Base-by-base conservation (phyloP, 1,140 invertebrate species). In the Lucilia sericata region DNA sequence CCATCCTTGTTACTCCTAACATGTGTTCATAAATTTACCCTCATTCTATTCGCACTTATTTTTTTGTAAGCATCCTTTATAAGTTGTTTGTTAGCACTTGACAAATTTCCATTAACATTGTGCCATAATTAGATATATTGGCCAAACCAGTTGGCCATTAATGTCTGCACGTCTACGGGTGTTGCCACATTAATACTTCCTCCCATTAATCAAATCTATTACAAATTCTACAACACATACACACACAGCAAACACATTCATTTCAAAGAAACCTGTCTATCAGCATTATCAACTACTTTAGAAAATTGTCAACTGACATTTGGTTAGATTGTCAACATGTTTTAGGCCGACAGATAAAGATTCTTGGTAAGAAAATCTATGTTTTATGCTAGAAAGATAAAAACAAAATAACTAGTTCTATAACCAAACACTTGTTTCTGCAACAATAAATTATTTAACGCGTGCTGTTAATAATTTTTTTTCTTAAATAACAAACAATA, bases 371-470 rank as follows among this genome's bases (percentile, higher is more conserved):
- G 51, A 55, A 55, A 13, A 14, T 5, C 13, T 49, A 14, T 49
- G 9, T 49, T 14, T 49, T 12, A 49, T 9, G 49, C 49, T 49
- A 2, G 49, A 49, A 49, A 30, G 25, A 30, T 3, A 30, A 60
- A 60, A 60, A 60, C 13, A 7, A n/a, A n/a, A n/a, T 70, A 70
- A 70, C 65, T 25, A 60, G 55, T 60, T 70, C 21, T 70, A n/a
- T 70, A 70, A 70, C 5, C 7, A 4, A 70, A 70, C 65, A 70
- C n/a, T 70, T 70, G 65, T 21, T 70, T 70, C 21, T 70, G n/a
- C 65, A 25, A 70, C 65, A 70, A 70, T 70, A 70, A 70, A 70
- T 70, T 70, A 70, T 70, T 21, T 21, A 70, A 70, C 65, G 65
- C 65, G 65, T 70, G 65, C 65, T 70, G 65, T 21, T 25, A 10